These are phyloP conservation scores for Hippoglossus hippoglossus DNA, from an alignment of 2,797 vertebrate species.

Conservation along the genomic window DNA sequence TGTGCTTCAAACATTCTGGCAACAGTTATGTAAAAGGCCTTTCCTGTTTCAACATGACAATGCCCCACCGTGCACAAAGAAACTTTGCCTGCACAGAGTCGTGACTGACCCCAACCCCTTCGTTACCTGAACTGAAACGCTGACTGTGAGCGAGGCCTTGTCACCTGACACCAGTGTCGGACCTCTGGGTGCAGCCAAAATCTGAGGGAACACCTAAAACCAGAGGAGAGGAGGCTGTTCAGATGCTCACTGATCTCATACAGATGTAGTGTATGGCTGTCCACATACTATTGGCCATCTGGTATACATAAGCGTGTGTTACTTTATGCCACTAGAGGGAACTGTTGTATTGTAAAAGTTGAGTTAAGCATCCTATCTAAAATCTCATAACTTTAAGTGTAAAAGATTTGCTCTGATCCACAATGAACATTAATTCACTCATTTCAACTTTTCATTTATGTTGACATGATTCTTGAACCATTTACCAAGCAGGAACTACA, in stretches of 20 bases:
- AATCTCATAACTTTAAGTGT: background rate
- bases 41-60: background rate
- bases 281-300: background rate
- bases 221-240: too few species aligned
- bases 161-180: too few species aligned
- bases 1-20: background rate
- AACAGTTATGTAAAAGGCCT: background rate
- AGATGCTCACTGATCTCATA: background rate
- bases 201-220: too few species aligned
- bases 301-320: background rate
- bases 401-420: background rate
- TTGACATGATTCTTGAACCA: too few species aligned
- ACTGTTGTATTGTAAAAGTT: conserved; percentile 15
- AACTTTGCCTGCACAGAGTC: background rate
- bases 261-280: background rate
- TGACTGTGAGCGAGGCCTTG: background rate
- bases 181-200: too few species aligned
- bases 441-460: too few species aligned
- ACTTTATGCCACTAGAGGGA: conserved; percentile 36
- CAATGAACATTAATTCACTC: background rate
- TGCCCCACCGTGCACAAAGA: background rate
- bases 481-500: too few species aligned
- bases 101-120: background rate
- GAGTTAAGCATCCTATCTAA: background rate
- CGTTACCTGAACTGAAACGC: background rate